Evolutionary conservation across 2,113 vertebrate species (phyloP), one percentile per base, ranked within the genome.

Genomic region (Sialia sialis): DNA sequence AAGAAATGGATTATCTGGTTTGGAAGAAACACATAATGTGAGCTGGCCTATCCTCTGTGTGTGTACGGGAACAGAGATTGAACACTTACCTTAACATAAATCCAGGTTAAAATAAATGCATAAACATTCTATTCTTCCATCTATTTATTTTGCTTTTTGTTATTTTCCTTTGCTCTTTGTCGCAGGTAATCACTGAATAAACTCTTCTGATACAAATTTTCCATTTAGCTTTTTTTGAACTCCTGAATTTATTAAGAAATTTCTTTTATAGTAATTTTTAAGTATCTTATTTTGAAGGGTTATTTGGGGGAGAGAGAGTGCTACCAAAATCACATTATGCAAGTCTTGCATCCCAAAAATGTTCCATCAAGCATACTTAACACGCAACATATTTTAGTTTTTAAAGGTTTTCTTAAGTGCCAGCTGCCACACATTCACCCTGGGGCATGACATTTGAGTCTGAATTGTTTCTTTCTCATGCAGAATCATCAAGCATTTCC

Each of bases 381-480:
- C 52, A 86, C 80, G 59, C 32, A 83, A 63, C 13, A 6, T 75
- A 80, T 89, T 80, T 93, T 48, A 62, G 78, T 83, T 94, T 94
- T 94, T 94, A 90, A 96, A 95, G 72, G 39, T 66, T 94, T 91
- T 87, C 41, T 32, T 30, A 83, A 93, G 63, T 95, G 93, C 94
- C 95, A 94, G 59, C 84, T 94, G 87, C 94, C 93, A 89, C 94
- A 95, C 69, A 88, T 80, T 95, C 85, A 86, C 93, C 95, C 95
- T 75, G 87, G 52, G 72, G 87, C 84, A 70, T 84, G 94, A 80
- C 63, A 96, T 94, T 91, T 95, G 72, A 93, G 66, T 77, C 67
- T 63, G 91, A 94, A 93, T 95, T 95, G 78, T 96, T 96, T 85
- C 67, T 89, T 95, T 95, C 87, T 95, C 95, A 90, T 85, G 94